Conservation (phyloP, 2,888 invertebrate genomes). For the Drosophila rubida region DNA sequence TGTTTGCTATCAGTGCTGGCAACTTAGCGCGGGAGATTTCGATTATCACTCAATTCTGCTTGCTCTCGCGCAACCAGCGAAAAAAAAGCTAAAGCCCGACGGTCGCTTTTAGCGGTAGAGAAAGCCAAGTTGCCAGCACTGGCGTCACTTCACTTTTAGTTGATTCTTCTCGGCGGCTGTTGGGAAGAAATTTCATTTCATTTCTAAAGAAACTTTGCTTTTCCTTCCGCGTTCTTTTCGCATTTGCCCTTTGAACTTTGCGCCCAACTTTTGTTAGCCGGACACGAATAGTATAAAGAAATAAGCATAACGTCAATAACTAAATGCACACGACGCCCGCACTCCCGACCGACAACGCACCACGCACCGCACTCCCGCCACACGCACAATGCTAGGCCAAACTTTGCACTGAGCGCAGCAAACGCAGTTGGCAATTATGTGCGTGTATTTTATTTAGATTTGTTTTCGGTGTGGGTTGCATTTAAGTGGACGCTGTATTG, state of each 20-base stretch:
- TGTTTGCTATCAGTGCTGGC: constrained; percentile 27
- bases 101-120: neutral
- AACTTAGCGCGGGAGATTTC: neutral
- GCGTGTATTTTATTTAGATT: constrained; percentile 32
- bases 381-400: neutral
- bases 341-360: neutral
- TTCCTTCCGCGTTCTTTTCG: constrained; percentile 28
- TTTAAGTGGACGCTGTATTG: constrained; percentile 46
- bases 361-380: neutral
- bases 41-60: neutral
- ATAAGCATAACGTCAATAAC: constrained; percentile 50
- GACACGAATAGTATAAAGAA: constrained; percentile 47
- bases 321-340: constrained; percentile 16
- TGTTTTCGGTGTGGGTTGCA: constrained; percentile 25
- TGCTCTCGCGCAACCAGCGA: neutral
- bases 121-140: neutral
- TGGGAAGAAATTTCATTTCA: constrained; percentile 60
- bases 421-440: constrained; percentile 45
- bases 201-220: constrained; percentile 49
- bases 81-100: neutral
- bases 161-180: constrained; percentile 29
- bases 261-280: constrained; percentile 41
- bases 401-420: constrained; percentile 18
- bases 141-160: constrained; percentile 50
- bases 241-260: constrained; percentile 45